Evolutionary conservation across 1,140 invertebrate genomes (phyloP), one percentile per base, ranked within the genome.

Genomic region (Drosophila tsacasi): DNA sequence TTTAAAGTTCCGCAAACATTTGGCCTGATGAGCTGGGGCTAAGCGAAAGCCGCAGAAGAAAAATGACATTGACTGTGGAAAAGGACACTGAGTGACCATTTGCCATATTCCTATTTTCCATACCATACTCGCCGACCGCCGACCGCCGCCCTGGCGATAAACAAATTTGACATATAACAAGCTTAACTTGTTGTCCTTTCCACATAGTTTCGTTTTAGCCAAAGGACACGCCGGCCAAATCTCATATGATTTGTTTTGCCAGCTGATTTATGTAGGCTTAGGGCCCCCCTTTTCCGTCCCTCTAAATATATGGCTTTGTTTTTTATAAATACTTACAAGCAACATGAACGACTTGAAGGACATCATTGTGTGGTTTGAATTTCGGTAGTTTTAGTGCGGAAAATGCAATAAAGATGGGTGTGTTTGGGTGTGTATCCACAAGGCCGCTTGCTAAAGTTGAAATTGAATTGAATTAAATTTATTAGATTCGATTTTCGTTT

Each of bases 81-180:
- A 59, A 46, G 58, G 50, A 39, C 47, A 54, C 54, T 60, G 60
- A 58, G 60, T 83, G 75, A 69, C 63, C 55, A 67, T 15, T 39
- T 37, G 66, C 49, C 62, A 47, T 81, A 50, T 63, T 60, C 44
- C 66, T 66, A 54, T 64, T 55, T 59, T 60, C 19, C n/a, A 44
- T 30, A 44, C 47, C 23, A 23, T 4, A 0, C 30, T 8, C 30
- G 30, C 30, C 23, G 23, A 25, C 2, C 30, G 50, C 0, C 47
- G 17, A 27, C 49, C 49, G 49, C 32, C 19, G 32, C 2, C 54
- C 55, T 47, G 40, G 44, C 67, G 44, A 75, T 81, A 85, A 75
- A 85, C 83, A 76, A 85, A 85, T 78, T 85, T 85, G 78, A 81
- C 82, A 86, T 86, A 65, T 81, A 81, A 72, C 75, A 75, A 85